Conservation (phyloP, 2,888 invertebrate species). For the Cephus rjabovi region DNA sequence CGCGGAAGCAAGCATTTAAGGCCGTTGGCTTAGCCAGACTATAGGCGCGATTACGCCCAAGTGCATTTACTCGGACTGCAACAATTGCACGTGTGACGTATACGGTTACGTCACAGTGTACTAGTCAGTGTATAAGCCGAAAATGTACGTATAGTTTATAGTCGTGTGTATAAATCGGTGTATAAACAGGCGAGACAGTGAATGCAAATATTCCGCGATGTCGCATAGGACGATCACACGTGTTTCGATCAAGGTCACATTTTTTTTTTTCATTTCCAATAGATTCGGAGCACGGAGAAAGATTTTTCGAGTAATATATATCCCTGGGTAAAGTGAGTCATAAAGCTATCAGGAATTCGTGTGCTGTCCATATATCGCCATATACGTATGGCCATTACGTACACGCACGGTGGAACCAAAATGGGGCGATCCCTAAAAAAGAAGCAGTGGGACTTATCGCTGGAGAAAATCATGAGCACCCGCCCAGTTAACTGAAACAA, state of each 20-base stretch:
- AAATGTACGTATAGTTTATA: neutral
- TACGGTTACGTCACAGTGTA: neutral
- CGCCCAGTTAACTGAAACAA: neutral
- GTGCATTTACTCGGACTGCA: conserved; percentile 41
- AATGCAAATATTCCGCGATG: conserved; percentile 51
- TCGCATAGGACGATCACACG: neutral
- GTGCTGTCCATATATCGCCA: conserved; percentile 20
- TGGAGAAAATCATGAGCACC: neutral
- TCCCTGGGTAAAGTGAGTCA: conserved; percentile 38
- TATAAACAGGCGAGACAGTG: conserved; percentile 56
- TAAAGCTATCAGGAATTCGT: conserved; percentile 43
- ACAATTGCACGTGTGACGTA: neutral
- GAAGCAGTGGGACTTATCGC: neutral
- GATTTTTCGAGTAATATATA: neutral
- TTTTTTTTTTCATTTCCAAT: neutral
- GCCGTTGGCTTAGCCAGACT: conserved; percentile 40
- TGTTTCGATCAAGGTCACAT: neutral
- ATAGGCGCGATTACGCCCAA: conserved; percentile 48
- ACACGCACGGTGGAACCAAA: neutral
- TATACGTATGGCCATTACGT: neutral
- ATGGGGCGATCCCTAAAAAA: neutral
- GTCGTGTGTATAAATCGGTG: conserved; percentile 13
- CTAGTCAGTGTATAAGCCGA: neutral
- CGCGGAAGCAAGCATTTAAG: conserved; percentile 49
- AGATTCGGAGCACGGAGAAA: neutral